A percentile compares a stretch with the other conserved stretches of the same genome.
These are phyloP conservation scores for Gallinago solitaria DNA, from an alignment of 2,797 vertebrate species.

Conservation along the genomic window DNA sequence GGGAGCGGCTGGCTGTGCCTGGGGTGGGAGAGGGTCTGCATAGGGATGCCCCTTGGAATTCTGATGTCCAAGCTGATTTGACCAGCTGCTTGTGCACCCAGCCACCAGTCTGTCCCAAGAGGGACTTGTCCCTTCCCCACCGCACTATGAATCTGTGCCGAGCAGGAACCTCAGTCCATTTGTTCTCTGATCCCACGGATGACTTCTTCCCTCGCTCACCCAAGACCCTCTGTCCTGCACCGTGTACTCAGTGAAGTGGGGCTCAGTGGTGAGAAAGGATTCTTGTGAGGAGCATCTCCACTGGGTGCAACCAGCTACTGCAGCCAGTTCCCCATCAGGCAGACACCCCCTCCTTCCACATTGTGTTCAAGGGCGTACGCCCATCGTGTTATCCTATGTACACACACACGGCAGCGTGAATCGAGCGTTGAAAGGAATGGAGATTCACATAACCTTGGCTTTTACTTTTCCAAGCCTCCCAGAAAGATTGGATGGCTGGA, in stretches of 20 bases:
- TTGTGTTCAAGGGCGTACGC: rapidly evolving
- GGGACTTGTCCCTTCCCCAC: not conserved
- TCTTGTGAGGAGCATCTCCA: not conserved
- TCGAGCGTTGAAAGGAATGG: rapidly evolving
- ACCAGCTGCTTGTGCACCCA: not conserved
- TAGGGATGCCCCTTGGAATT: not conserved
- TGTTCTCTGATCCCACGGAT: not conserved
- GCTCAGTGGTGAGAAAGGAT: not conserved
- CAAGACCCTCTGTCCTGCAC: not conserved
- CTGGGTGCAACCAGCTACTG: not conserved
- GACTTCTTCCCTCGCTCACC: not conserved
- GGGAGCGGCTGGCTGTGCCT: not conserved
- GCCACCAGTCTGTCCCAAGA: not conserved
- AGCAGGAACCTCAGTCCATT: not conserved
- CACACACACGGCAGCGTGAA: rapidly evolving
- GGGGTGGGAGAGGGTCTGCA: not conserved
- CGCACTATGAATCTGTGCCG: rapidly evolving
- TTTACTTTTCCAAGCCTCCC: not conserved
- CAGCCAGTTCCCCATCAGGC: not conserved
- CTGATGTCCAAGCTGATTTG: not conserved
- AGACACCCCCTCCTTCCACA: not conserved
- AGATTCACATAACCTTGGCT: not conserved
- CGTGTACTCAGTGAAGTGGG: not conserved
- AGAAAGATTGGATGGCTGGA: not conserved
- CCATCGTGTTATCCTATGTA: rapidly evolving